These are phyloP conservation scores for Drosophila pseudoobscura DNA, from an alignment of 1,140 invertebrate genomes.

Conservation along the genomic window DNA sequence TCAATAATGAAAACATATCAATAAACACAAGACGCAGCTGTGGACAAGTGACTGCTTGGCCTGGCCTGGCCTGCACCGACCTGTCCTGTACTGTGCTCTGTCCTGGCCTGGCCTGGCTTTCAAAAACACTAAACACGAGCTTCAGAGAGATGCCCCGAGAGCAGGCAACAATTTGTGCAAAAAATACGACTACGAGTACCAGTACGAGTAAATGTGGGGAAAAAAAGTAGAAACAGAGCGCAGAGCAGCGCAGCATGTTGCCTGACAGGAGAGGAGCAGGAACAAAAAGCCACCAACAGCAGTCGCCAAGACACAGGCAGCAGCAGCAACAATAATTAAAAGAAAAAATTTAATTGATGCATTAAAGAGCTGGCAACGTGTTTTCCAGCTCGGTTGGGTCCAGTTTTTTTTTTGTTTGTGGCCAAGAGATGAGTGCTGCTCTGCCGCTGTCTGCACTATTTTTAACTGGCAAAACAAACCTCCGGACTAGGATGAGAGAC, in stretches of 20 bases:
- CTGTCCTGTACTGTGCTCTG: too few relatives aligned
- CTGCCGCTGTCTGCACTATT: constrained; percentile 58
- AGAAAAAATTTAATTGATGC: constrained; percentile 78
- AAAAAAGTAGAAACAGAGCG: constrained; percentile 46
- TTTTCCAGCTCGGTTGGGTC: constrained; percentile 63
- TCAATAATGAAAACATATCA: constrained; percentile 81
- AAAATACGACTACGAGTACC: constrained; percentile 29
- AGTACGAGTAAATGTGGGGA: constrained; percentile 22
- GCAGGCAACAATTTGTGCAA: constrained; percentile 46
- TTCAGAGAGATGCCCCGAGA: constrained; percentile 54
- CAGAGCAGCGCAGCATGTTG: constrained; percentile 52
- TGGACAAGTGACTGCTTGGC: constrained; percentile 54
- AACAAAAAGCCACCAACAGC: constrained; percentile 63
- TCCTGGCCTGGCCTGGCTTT: constrained; percentile 47
- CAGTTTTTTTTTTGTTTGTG: constrained; percentile 33
- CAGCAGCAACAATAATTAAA: constrained; percentile 70
- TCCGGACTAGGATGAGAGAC: constrained; percentile 30
- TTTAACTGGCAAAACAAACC: constrained; percentile 55
- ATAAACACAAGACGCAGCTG: constrained; percentile 65
- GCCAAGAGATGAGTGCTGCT: constrained; percentile 16
- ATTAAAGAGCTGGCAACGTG: constrained; percentile 76
- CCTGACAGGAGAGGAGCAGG: constrained; percentile 76
- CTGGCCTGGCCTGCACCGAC: constrained; percentile 7
- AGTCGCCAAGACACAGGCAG: neutral
- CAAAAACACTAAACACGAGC: constrained; percentile 63